These are phyloP conservation scores for Pristiophorus japonicus DNA, from an alignment of 2,113 vertebrate genomes.

Conservation along the genomic window DNA sequence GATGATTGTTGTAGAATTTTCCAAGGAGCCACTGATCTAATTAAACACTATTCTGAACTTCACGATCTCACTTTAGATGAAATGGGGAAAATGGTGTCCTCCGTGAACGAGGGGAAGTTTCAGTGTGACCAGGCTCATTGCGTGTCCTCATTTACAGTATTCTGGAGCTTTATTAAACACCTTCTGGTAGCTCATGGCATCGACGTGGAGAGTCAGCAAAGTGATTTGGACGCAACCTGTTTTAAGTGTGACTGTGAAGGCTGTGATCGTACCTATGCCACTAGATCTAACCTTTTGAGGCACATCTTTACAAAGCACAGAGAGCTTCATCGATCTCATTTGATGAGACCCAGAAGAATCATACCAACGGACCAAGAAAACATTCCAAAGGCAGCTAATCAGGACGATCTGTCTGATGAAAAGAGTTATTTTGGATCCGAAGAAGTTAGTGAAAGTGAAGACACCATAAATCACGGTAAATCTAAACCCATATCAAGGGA, in stretches of 20 bases:
- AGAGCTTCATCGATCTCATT: conserved; percentile 74
- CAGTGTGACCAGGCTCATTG: conserved; percentile 80
- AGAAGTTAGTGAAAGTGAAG: conserved; percentile 67
- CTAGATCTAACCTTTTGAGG: conserved; percentile 83
- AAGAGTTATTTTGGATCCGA: conserved; percentile 61
- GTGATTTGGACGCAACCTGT: conserved; percentile 63
- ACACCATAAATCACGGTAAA: conserved; percentile 67
- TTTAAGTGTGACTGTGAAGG: conserved; percentile 87
- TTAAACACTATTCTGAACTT: conserved; percentile 87
- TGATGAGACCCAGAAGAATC: conserved; percentile 71
- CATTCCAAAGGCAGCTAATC: conserved; percentile 63
- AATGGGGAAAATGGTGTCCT: conserved; percentile 65
- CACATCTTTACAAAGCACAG: conserved; percentile 92
- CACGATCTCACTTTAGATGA: conserved; percentile 78
- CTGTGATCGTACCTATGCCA: conserved; percentile 86
- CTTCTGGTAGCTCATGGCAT: conserved; percentile 74
- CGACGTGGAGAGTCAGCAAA: conserved; percentile 55
- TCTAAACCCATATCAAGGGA: conserved; percentile 52
- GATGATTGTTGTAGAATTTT: conserved; percentile 90
- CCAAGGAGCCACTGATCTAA: conserved; percentile 74
- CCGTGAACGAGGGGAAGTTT: conserved; percentile 68
- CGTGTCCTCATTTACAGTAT: conserved; percentile 65
- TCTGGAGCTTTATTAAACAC: conserved; percentile 75
- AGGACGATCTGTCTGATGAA: conserved; percentile 61
- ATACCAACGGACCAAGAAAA: conserved; percentile 64